Evolutionary conservation across 2,797 vertebrate genomes (phyloP).

Genomic region (Pseudochaenichthys georgianus): DNA sequence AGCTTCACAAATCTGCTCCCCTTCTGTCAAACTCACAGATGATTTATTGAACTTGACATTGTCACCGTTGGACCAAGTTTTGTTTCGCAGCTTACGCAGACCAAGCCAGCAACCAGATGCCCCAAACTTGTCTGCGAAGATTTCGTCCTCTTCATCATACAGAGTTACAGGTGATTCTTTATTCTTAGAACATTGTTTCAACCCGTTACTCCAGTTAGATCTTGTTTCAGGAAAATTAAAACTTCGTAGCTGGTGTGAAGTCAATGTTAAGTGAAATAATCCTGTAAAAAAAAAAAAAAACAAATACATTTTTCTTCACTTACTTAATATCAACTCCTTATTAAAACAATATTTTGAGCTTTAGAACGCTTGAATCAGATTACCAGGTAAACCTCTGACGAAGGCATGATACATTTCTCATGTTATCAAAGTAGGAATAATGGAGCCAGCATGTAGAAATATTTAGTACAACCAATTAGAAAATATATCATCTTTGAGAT

Average conservation of each 20-base stretch:
- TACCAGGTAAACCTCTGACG: not conserved
- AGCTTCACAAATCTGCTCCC: conserved; percentile 31
- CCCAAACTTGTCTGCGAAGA: rapidly evolving
- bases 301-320: not conserved
- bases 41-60: rapidly evolving
- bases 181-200: rapidly evolving
- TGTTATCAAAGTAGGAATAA: not conserved
- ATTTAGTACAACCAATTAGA: not conserved
- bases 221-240: not conserved
- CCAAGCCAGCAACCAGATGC: conserved; percentile 37
- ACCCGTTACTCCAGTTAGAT: rapidly evolving
- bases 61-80: conserved; percentile 46
- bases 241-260: conserved; percentile 11
- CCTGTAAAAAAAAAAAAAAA: conserved; percentile 26
- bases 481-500: not conserved
- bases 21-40: rapidly evolving
- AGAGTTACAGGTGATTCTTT: conserved; percentile 24
- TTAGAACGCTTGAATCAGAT: not conserved
- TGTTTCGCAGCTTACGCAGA: rapidly evolving
- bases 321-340: rapidly evolving
- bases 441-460: not conserved
- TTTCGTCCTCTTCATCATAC: conserved; percentile 31
- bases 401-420: not conserved
- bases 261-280: conserved; percentile 18
- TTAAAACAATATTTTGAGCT: not conserved